Percentiles rank a stretch among this genome's conserved stretches.
phyloP scores from a whole-genome alignment of 2,113 vertebrate species.

The Pyrgilauda ruficollis region DNA sequence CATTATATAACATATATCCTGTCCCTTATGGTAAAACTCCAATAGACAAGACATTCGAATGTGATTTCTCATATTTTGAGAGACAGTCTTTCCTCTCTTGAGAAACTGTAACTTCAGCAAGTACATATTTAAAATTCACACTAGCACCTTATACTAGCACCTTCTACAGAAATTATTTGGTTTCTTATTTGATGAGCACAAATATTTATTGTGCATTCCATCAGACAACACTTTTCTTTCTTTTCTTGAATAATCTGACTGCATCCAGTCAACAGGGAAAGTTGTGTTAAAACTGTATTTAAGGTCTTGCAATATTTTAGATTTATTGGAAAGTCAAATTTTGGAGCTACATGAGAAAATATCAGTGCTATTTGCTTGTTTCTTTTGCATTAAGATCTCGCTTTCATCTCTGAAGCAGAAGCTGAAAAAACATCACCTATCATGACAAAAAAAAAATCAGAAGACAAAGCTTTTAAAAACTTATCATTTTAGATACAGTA shows the following conservation, averaged over 20 bases:
- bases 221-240: neutral
- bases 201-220: neutral
- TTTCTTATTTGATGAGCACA: neutral
- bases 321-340: neutral
- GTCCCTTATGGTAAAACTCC: neutral
- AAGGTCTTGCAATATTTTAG: neutral
- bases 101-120: neutral
- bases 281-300: neutral
- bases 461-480: neutral
- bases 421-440: neutral
- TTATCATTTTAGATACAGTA: neutral
- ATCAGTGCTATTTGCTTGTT: neutral
- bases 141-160: neutral
- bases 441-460: neutral
- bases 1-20: neutral
- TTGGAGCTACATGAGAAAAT: neutral
- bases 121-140: neutral
- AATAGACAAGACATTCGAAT: neutral
- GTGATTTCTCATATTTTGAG: neutral
- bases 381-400: neutral
- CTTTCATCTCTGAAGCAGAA: neutral
- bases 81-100: neutral
- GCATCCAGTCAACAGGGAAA: neutral
- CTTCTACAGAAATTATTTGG: neutral
- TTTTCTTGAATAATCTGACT: neutral